Base-by-base conservation (phyloP, 1,140 invertebrate genomes). In the Ips nitidus region DNA sequence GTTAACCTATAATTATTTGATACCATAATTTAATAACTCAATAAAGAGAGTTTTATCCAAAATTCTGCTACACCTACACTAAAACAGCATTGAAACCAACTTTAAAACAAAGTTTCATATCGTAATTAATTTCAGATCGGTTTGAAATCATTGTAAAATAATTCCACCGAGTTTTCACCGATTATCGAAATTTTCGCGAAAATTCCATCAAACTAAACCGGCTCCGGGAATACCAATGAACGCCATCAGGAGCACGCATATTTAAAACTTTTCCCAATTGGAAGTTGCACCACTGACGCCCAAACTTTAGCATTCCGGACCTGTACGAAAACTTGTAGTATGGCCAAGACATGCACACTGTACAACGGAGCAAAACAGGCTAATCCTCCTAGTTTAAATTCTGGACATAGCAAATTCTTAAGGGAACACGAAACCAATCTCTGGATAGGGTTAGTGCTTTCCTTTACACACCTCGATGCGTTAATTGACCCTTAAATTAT, bases 341-440 rank as follows among this genome's bases (percentile, higher is more conserved):
- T 6, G 39, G 37, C 41, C 43, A 61, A 50, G 59, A 61, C 59
- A 61, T 61, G 59, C 43, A 61, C 40, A 37, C 43, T 50, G 43
- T 61, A 50, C 45, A 47, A 50, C 22, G 43, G 43, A 42, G 22
- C 22, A 22, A 61, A 61, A 61, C 59, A 61, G 50, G 59, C 59
- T 61, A 61, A 61, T 61, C 59, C 50, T 22, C n/a, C 59, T 61
- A 61, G 59, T 61, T 61, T 45, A 61, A 50, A 61, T 61, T 61
- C 59, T 61, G 59, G 42, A 61, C 59, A 61, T 61, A 61, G 59
- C 22, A 61, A n/a, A 50, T 43, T 61, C 59, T 61, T 61, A n/a
- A 2, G 59, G 43, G 4, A 61, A 47, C 43, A 6, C 8, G 45
- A 57, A 61, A 61, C 59, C 59, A 61, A 61, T 50, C 42, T 61